phyloP scores from a whole-genome alignment of 2,113 vertebrate genomes.

The Nematolebias whitei region DNA sequence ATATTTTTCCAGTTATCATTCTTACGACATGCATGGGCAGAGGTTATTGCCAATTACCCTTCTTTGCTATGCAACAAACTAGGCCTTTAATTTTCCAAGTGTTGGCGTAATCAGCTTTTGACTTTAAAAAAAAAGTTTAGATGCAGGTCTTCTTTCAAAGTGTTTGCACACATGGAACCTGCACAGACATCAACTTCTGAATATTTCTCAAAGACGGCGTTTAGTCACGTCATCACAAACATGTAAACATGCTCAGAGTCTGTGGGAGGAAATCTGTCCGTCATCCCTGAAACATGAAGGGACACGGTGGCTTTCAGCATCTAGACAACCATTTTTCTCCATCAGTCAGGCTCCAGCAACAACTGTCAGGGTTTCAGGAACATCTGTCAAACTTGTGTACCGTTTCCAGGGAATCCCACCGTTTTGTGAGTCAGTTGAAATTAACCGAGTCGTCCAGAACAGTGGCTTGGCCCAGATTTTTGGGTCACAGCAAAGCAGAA shows the following conservation, averaged over 20 bases:
- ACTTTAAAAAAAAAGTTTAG: slow-evolving; percentile 36
- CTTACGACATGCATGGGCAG: too few relatives aligned
- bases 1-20: too few relatives aligned
- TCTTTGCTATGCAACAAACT: too few relatives aligned
- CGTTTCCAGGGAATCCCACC: slow-evolving; percentile 21
- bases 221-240: slow-evolving; percentile 44
- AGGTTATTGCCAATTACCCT: too few relatives aligned
- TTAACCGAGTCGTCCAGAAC: slow-evolving; percentile 52
- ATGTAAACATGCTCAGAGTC: slow-evolving; percentile 46
- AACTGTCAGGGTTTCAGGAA: slow-evolving; percentile 24
- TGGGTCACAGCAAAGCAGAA: slow-evolving; percentile 41
- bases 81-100: not conserved
- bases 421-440: slow-evolving; percentile 35
- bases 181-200: slow-evolving; percentile 44
- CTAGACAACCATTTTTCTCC: slow-evolving; percentile 18
- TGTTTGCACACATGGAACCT: slow-evolving; percentile 15
- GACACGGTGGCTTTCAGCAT: slow-evolving; percentile 43
- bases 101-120: slow-evolving; percentile 8
- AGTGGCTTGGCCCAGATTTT: slow-evolving; percentile 54
- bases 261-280: slow-evolving; percentile 47
- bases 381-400: slow-evolving; percentile 24
- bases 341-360: slow-evolving; percentile 30
- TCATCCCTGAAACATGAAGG: slow-evolving; percentile 42
- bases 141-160: slow-evolving; percentile 5
- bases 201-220: slow-evolving; percentile 46